Evolutionary conservation across 2,113 vertebrate genomes (phyloP).

Genomic region (Callionymus lyra): DNA sequence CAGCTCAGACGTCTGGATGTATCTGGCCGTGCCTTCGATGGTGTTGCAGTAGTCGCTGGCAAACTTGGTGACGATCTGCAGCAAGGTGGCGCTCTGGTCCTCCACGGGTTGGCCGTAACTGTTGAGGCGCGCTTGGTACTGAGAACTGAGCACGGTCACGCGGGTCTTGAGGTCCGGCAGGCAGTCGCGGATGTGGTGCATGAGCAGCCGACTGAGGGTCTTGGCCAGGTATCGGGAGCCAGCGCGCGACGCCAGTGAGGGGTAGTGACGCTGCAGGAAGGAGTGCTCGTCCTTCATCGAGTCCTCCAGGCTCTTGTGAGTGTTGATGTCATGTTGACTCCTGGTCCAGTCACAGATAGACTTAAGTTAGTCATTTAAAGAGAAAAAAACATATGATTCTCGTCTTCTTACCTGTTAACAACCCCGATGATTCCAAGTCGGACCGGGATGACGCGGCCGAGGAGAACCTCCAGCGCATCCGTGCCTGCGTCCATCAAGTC

Average conservation of each 20-base stretch:
- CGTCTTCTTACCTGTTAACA: conserved; percentile 67
- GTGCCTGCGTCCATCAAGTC: conserved; percentile 78
- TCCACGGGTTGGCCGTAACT: conserved; percentile 71
- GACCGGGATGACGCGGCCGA: conserved; percentile 73
- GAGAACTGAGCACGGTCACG: conserved; percentile 64
- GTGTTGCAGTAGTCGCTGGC: conserved; percentile 75
- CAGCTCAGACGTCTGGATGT: conserved; percentile 75
- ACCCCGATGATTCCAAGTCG: conserved; percentile 74
- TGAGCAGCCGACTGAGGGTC: conserved; percentile 69
- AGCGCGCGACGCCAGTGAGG: conserved; percentile 63
- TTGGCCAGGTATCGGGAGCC: conserved; percentile 68
- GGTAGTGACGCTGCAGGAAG: conserved; percentile 73
- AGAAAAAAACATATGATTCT: background rate
- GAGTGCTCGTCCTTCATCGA: conserved; percentile 61
- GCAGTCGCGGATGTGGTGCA: conserved; percentile 75
- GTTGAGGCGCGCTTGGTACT: conserved; percentile 69
- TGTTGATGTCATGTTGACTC: conserved; percentile 75
- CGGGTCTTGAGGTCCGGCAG: conserved; percentile 70
- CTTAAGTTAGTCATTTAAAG: background rate
- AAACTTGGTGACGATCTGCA: conserved; percentile 77
- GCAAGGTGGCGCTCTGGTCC: conserved; percentile 71
- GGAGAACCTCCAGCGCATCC: conserved; percentile 71
- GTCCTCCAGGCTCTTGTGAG: conserved; percentile 63
- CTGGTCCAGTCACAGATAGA: conserved; percentile 23
- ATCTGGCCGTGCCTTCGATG: conserved; percentile 69